Conservation (phyloP, 1,140 invertebrate species). For the Macrocentrus cingulum region DNA sequence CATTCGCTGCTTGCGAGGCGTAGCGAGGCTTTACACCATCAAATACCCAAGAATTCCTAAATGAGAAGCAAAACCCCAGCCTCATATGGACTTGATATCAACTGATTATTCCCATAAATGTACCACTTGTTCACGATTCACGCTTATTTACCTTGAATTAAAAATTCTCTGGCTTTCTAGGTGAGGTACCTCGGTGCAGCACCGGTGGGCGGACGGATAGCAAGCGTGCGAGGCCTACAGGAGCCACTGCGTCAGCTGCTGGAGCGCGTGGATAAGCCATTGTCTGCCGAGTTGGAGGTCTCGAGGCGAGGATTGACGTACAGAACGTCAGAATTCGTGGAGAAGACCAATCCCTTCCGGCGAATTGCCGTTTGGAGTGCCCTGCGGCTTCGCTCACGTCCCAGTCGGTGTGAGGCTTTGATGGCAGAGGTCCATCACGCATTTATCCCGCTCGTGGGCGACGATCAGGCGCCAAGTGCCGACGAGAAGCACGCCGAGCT, state of each 20-base stretch:
- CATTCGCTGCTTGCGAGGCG: background rate
- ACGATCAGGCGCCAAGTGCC: slow-evolving; percentile 52
- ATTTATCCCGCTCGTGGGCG: slow-evolving; percentile 83
- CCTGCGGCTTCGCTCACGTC: slow-evolving; percentile 42
- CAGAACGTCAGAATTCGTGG: slow-evolving; percentile 43
- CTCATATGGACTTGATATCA: background rate
- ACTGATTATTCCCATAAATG: slow-evolving; percentile 3
- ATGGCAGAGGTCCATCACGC: slow-evolving; percentile 63
- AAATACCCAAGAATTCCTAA: background rate
- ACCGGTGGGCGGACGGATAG: slow-evolving; percentile 74
- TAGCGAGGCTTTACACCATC: background rate
- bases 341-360: slow-evolving; percentile 70
- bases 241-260: slow-evolving; percentile 74
- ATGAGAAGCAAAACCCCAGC: background rate
- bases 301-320: slow-evolving; percentile 51
- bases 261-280: slow-evolving; percentile 43
- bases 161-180: slow-evolving; percentile 55
- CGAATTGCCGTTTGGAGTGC: slow-evolving; percentile 88
- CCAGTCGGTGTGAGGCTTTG: slow-evolving; percentile 17
- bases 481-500: slow-evolving; percentile 54
- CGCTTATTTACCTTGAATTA: no score
- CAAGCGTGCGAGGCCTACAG: slow-evolving; percentile 79
- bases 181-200: slow-evolving; percentile 83
- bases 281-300: slow-evolving; percentile 51
- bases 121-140: slow-evolving; percentile 16